Percentiles rank a stretch among this genome's conserved stretches.
Conservation (phyloP, 35 echinoderm and acorn worm genomes). For the Strongylocentrotus purpuratus region DNA sequence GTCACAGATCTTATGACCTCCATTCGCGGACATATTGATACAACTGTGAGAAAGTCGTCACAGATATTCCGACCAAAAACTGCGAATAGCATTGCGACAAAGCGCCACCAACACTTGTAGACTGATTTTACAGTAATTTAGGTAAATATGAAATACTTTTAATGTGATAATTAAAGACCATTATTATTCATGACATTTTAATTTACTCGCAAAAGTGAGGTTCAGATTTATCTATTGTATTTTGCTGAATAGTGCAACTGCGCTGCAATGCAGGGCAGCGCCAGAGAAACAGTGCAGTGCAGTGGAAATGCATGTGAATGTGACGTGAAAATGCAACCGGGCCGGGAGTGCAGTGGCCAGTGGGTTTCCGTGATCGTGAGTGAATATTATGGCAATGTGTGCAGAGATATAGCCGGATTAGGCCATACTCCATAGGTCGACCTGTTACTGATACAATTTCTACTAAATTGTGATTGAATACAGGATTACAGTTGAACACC, state of each 20-base stretch:
- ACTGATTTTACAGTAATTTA: not conserved
- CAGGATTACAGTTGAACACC: too few species aligned
- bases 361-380: not conserved
- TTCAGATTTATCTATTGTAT: not conserved
- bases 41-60: not conserved
- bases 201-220: not conserved
- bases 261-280: not conserved
- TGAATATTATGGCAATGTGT: too few species aligned
- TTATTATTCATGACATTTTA: not conserved
- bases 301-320: not conserved
- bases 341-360: not conserved
- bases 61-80: not conserved
- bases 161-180: not conserved
- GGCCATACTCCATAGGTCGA: too few species aligned
- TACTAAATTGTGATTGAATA: too few species aligned
- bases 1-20: slow-evolving; percentile 36
- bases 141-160: not conserved
- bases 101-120: not conserved
- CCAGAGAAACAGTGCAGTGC: not conserved
- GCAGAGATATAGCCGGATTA: too few species aligned
- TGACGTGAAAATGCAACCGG: not conserved
- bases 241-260: not conserved
- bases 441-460: too few species aligned
- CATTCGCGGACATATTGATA: slow-evolving; percentile 28
- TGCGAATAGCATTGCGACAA: not conserved